A percentile compares a stretch with the other conserved stretches of the same genome.
phyloP scores from a whole-genome alignment of 2,888 invertebrate genomes.

The Portevinia maculata region DNA sequence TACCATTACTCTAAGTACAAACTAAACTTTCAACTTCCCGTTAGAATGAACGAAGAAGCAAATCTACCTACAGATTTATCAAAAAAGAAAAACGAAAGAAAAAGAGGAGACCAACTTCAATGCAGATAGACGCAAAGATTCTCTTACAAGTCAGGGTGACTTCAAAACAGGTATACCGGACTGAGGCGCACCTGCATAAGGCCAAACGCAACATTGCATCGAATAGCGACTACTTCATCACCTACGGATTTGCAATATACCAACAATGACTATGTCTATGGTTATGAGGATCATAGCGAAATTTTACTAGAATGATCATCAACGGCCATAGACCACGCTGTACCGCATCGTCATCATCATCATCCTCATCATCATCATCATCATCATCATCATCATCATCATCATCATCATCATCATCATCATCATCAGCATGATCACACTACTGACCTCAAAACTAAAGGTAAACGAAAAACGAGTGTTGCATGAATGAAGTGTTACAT shows the following conservation, averaged over 20 bases:
- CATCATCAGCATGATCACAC: constrained; percentile 40
- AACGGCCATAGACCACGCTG: constrained; percentile 51
- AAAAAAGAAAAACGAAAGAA: constrained; percentile 41
- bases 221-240: constrained; percentile 62
- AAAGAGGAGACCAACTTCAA: constrained; percentile 23
- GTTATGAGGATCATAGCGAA: constrained; percentile 16
- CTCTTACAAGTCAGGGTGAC: constrained; percentile 39
- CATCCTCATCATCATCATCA: constrained; percentile 19
- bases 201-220: constrained; percentile 52
- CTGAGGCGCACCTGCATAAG: constrained; percentile 63
- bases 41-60: constrained; percentile 65
- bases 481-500: constrained; percentile 56
- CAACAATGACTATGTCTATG: constrained; percentile 6
- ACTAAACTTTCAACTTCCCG: constrained; percentile 70
- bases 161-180: constrained; percentile 47
- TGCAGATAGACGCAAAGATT: constrained; percentile 14
- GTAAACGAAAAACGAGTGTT: constrained; percentile 49
- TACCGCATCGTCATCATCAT: constrained; percentile 19
- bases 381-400: constrained; percentile 10
- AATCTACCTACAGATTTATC: constrained; percentile 17
- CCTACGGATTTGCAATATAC: constrained; percentile 37
- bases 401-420: neutral
- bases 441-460: constrained; percentile 73
- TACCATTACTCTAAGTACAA: constrained; percentile 38
- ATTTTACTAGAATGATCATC: constrained; percentile 50